Base-by-base conservation (phyloP, 2,113 vertebrate genomes). In the Notechis scutatus region DNA sequence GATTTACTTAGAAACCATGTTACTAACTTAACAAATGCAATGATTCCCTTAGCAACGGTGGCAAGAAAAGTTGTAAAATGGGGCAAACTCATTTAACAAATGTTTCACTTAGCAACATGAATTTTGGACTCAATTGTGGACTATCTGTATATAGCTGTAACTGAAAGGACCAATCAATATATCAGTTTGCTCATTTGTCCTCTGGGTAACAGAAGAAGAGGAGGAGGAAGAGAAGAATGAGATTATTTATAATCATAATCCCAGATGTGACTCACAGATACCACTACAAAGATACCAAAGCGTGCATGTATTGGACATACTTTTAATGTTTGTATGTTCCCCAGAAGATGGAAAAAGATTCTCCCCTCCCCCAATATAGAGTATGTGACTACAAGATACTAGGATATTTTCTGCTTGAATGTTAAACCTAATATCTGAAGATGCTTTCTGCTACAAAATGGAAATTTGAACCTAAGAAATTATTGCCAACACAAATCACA, bases 401-500 rank as follows among this genome's bases (percentile, higher is more conserved):
- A 26, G 21, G 26, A 1, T 54, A 26, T 50, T 56, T 21, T 52
- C 45, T 54, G 61, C 21, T 20, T 42, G n/a, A 50, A 90, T 12
- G 34, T n/a, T 50, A 14, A 11, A 20, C 26, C 3, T 2, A 42
- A 45, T 50, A 39, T 69, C 23, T 52, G 87, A 52, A 12, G 45
- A 5, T 64, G 23, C 21, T 45, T 56, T 47, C 23, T n/a, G 21
- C 21, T 20, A 69, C 12, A 88, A 85, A 56, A 59, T 86, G 23
- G 29, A 23, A 87, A 61, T 52, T 18, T 87, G 26, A 56, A 52
- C 18, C 23, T 5, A 34, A 29, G 14, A n/a, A 1, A 21, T 47
- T 87, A 61, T 4, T 11, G 12, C 4, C 34, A 81, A 90, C 11
- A 39, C 5, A 59, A 26, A 34, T 12, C 24, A 96, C 97, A 42